phyloP scores from a whole-genome alignment of 1,140 invertebrate species.

The Bombus superbus region DNA sequence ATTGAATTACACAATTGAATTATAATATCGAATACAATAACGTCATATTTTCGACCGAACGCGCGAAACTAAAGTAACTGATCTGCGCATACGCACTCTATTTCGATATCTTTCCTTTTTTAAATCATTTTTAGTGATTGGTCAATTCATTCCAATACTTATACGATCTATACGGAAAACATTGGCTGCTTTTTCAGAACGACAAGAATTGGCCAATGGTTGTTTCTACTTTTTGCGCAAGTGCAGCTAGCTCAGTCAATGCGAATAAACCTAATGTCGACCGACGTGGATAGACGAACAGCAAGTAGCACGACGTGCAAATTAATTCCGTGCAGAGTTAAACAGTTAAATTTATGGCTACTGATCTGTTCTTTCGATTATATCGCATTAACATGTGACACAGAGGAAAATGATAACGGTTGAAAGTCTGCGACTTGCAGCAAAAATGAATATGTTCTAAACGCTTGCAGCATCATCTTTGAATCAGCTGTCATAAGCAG shows the following conservation, averaged over 20 bases:
- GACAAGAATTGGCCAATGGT: slow-evolving; percentile 30
- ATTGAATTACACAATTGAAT: neutral
- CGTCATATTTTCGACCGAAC: neutral
- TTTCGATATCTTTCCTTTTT: slow-evolving; percentile 10
- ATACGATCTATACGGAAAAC: slow-evolving; percentile 5
- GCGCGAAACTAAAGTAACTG: neutral
- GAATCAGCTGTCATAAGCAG: slow-evolving; percentile 69
- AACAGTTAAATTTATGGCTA: slow-evolving; percentile 3
- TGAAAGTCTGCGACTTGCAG: slow-evolving; percentile 29
- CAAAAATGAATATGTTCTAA: slow-evolving; percentile 36
- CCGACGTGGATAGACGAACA: slow-evolving; percentile 45
- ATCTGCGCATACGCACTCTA: neutral
- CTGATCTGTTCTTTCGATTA: neutral
- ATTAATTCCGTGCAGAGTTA: slow-evolving; percentile 17
- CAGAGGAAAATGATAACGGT: slow-evolving; percentile 26
- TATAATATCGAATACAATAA: neutral
- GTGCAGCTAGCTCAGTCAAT: slow-evolving; percentile 35
- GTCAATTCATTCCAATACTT: neutral
- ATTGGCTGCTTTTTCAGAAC: neutral
- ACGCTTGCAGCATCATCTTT: slow-evolving; percentile 41
- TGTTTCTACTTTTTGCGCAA: slow-evolving; percentile 32
- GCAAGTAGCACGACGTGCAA: slow-evolving; percentile 32
- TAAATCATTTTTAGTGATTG: slow-evolving; percentile 3
- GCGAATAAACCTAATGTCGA: slow-evolving; percentile 47
- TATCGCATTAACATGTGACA: slow-evolving; percentile 34